Evolutionary conservation across 2,797 vertebrate genomes (phyloP).

Genomic region (Gobio occitaniae): DNA sequence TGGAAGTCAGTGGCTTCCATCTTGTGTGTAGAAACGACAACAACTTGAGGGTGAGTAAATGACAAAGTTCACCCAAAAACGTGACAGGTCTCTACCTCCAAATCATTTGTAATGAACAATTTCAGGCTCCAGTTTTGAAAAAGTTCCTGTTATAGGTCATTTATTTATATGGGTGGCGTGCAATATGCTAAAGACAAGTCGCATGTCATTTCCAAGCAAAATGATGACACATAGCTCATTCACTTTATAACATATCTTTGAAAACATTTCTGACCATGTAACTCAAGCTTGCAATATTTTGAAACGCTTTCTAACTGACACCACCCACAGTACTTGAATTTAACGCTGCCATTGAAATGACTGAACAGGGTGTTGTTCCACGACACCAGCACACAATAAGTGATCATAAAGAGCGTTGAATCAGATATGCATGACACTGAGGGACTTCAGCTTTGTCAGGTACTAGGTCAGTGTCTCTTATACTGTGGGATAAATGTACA

Average conservation of each 20-base stretch:
- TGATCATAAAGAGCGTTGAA: conserved; percentile 56
- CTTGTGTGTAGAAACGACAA: too few relatives aligned
- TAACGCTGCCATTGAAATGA: background rate
- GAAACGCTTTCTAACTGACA: background rate
- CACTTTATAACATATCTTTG: background rate
- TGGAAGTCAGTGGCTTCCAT: too few relatives aligned
- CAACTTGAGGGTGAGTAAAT: too few relatives aligned
- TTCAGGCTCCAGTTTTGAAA: background rate
- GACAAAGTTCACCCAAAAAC: too few relatives aligned
- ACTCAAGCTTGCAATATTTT: conserved; percentile 12
- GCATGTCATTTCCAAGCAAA: background rate
- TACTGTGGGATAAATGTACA: conserved; percentile 52
- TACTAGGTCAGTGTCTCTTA: conserved; percentile 76
- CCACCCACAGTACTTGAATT: background rate
- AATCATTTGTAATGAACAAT: background rate
- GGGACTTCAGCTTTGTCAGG: conserved; percentile 69
- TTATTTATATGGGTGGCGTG: background rate
- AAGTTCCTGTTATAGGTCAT: background rate
- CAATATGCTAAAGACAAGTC: background rate
- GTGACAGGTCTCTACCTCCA: background rate
- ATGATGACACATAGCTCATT: background rate
- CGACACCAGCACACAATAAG: conserved; percentile 32
- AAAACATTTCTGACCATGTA: background rate
- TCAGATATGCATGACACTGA: conserved; percentile 54
- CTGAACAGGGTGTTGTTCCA: conserved; percentile 62